Evolutionary conservation across 2,113 vertebrate species (phyloP).

Genomic region (Eupsittula cactorum): DNA sequence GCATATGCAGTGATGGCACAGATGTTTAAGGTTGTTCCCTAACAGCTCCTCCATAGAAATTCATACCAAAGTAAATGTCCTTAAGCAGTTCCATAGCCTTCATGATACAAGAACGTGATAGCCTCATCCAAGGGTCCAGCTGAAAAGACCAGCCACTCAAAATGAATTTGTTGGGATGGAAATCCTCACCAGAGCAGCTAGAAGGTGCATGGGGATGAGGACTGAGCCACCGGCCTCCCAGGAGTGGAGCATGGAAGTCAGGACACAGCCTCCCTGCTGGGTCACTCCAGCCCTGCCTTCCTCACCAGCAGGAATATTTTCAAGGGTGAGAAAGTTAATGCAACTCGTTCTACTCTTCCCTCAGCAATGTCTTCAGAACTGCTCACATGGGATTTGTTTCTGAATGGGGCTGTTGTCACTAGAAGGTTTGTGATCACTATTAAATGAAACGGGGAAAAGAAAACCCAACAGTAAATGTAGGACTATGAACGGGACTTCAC

Average conservation of each 20-base stretch:
- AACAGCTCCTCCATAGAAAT: background rate
- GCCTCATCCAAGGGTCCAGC: background rate
- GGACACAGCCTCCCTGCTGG: background rate
- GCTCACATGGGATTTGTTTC: background rate
- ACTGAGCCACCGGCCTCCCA: rapidly evolving
- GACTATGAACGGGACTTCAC: slow-evolving; percentile 28
- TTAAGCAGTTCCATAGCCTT: background rate
- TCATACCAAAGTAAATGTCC: background rate
- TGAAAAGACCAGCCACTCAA: background rate
- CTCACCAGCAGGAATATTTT: background rate
- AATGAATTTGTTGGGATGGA: background rate
- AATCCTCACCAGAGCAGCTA: background rate
- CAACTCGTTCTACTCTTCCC: background rate
- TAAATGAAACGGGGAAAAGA: background rate
- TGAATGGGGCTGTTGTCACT: background rate
- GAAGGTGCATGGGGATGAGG: background rate
- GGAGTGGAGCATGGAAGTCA: rapidly evolving
- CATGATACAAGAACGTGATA: background rate
- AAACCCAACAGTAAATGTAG: background rate
- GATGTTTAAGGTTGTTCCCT: background rate
- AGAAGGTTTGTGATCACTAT: background rate
- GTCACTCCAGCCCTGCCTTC: background rate
- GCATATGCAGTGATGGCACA: background rate
- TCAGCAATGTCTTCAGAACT: background rate
- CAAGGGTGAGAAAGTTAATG: background rate